These are phyloP conservation scores for Sakesphorus luctuosus DNA, from an alignment of 2,113 vertebrate genomes.

Conservation along the genomic window DNA sequence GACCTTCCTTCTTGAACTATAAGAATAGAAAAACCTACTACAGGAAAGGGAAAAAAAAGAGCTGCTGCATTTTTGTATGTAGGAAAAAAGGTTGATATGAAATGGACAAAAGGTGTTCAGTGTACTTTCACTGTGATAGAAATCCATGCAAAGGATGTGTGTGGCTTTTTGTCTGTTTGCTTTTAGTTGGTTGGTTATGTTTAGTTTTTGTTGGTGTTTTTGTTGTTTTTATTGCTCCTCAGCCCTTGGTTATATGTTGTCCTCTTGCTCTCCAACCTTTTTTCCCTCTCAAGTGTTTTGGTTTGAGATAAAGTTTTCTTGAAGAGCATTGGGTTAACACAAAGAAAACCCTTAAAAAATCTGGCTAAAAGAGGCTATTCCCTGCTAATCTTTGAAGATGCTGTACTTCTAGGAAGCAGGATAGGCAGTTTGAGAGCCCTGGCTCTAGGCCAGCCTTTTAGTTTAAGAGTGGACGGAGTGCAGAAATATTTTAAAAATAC, in stretches of 20 bases:
- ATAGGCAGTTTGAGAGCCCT: background rate
- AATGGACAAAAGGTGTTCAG: background rate
- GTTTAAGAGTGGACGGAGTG: background rate
- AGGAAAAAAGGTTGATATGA: background rate
- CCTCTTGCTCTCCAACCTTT: background rate
- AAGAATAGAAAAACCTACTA: background rate
- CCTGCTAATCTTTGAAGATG: background rate
- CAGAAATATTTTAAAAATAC: background rate
- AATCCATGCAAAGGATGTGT: background rate
- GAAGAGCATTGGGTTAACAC: background rate
- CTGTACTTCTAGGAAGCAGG: background rate
- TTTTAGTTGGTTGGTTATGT: background rate
- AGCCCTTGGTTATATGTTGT: accelerated
- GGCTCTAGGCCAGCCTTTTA: background rate
- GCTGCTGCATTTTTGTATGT: background rate
- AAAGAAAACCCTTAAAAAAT: background rate
- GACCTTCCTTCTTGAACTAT: background rate
- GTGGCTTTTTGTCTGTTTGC: background rate
- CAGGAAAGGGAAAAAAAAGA: background rate
- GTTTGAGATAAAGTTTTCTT: background rate
- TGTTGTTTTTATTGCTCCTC: background rate
- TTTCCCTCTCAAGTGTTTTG: background rate
- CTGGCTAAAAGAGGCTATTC: background rate
- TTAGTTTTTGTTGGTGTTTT: background rate
- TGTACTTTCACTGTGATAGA: background rate